Base-by-base conservation (phyloP, 2,113 vertebrate genomes). In the Gnathonemus longibarbis region DNA sequence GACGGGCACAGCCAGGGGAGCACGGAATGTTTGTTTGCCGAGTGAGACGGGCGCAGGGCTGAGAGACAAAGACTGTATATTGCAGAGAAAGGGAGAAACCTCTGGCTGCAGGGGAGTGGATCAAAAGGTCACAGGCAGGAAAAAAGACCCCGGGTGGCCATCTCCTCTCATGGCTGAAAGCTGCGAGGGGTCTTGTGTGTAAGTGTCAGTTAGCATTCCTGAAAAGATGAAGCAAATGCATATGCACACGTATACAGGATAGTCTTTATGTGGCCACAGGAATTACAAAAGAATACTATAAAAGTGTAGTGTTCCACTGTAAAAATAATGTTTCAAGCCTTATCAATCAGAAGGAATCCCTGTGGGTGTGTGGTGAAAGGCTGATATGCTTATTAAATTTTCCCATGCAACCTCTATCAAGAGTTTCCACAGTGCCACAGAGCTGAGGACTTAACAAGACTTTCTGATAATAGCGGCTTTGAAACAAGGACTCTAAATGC, bases 71-170 rank as follows among this genome's bases (percentile, higher is more conserved):
- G 88, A 52, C 35, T 39, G 24, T 13, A 17, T 52, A 58, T 27
- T 84, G 27, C 39, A 58, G 27, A 66, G 89, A 74, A 58, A 31
- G 46, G 87, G n/a, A 31, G 87, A 52, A 21, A 46, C 13, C 49
- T 88, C 46, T 52, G 66, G 66, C 48, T n/a, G 90, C 49, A 88
- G 48, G 50, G 49, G 83, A 88, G 85, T n/a, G 70, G 46, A 39
- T 24, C 74, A 87, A 88, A 49, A 49, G 46, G 62, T 87, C 50
- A 62, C 49, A 62, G 49, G 90, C 66, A 49, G 56, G 46, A 45
- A 52, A 88, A 80, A 42, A 80, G 39, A 88, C 19, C 86, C 66
- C 48, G n/a, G 80, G 39, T 46, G 9, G 42, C 19, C 8, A 45
- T 84, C 45, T 42, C 77, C 17, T 24, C 13, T 84, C 19, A 84